These are phyloP conservation scores for Zapornia atra DNA, from an alignment of 2,113 vertebrate genomes.

Conservation along the genomic window DNA sequence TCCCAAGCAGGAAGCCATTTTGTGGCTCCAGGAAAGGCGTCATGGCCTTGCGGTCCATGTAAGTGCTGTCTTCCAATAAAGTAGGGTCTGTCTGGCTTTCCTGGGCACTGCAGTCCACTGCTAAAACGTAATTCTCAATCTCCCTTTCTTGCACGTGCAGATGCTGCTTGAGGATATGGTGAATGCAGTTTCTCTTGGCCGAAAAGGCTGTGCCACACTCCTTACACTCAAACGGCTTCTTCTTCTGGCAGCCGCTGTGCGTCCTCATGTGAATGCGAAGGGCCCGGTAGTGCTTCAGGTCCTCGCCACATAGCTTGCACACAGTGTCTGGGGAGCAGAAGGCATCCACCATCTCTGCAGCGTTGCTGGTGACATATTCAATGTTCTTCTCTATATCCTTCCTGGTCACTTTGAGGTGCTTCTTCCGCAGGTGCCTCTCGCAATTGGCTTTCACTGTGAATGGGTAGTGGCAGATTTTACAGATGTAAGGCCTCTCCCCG, in stretches of 20 bases:
- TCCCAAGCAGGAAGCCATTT: slow-evolving; percentile 45
- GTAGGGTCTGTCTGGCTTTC: slow-evolving; percentile 52
- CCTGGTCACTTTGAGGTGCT: slow-evolving; percentile 92
- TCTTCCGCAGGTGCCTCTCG: slow-evolving; percentile 95
- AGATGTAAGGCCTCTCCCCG: slow-evolving; percentile 94
- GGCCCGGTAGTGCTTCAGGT: slow-evolving; percentile 90
- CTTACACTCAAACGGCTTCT: slow-evolving; percentile 93
- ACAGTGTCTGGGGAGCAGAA: slow-evolving; percentile 84
- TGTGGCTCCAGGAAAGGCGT: slow-evolving; percentile 74
- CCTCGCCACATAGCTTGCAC: slow-evolving; percentile 90
- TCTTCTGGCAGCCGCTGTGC: slow-evolving; percentile 90
- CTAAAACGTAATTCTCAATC: slow-evolving; percentile 90
- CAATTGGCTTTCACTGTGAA: slow-evolving; percentile 99
- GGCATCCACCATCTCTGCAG: slow-evolving; percentile 77
- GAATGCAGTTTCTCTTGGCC: slow-evolving; percentile 94
- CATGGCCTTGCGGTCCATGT: slow-evolving; percentile 70
- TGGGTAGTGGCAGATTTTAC: slow-evolving; percentile 96
- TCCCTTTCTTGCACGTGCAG: slow-evolving; percentile 90
- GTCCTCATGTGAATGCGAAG: slow-evolving; percentile 94
- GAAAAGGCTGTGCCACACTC: slow-evolving; percentile 91
- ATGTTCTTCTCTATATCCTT: slow-evolving; percentile 99
- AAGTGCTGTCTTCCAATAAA: slow-evolving; percentile 67
- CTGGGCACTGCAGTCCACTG: slow-evolving; percentile 65
- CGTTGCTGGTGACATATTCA: slow-evolving; percentile 88
- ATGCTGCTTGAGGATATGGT: slow-evolving; percentile 95